phyloP scores from a whole-genome alignment of 2,888 invertebrate species.

The Phyllotreta cruciferae region DNA sequence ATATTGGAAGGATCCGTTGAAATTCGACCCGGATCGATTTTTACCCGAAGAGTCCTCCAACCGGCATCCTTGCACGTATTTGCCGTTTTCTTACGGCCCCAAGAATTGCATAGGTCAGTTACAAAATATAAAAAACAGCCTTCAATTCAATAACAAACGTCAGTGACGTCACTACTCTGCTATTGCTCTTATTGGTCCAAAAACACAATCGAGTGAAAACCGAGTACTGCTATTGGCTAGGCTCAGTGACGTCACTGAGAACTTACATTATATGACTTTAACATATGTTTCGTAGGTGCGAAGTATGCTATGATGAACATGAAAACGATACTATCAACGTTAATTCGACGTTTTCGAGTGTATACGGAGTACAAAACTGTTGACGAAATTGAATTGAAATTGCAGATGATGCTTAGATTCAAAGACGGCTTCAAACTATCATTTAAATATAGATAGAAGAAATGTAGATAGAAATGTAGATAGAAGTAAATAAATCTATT shows the following conservation, averaged over 20 bases:
- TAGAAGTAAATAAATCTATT: too few species aligned
- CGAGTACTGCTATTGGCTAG: too few species aligned
- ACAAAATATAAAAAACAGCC: background rate
- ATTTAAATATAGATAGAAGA: too few species aligned
- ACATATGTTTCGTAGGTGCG: slow-evolving; percentile 51
- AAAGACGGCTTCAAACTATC: slow-evolving; percentile 35
- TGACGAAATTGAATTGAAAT: slow-evolving; percentile 38
- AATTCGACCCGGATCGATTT: slow-evolving; percentile 67
- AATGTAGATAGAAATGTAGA: too few species aligned
- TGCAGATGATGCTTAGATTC: slow-evolving; percentile 38
- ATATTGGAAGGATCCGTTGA: slow-evolving; percentile 65
- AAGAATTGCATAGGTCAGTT: slow-evolving; percentile 17
- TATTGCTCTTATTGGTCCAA: too few species aligned
- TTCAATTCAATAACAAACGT: background rate
- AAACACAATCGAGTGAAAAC: too few species aligned
- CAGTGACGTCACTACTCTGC: too few species aligned
- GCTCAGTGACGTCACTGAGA: too few species aligned
- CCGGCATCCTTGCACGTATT: slow-evolving; percentile 19
- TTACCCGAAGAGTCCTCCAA: slow-evolving; percentile 59
- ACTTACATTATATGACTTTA: background rate
- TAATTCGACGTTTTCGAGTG: slow-evolving; percentile 53
- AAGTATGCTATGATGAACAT: slow-evolving; percentile 60
- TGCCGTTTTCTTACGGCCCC: slow-evolving; percentile 21
- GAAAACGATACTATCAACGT: slow-evolving; percentile 55
- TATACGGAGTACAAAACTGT: slow-evolving; percentile 37